Percentiles rank a stretch among this genome's conserved stretches.
phyloP scores from a whole-genome alignment of 2,797 vertebrate species.

The Geotria australis region DNA sequence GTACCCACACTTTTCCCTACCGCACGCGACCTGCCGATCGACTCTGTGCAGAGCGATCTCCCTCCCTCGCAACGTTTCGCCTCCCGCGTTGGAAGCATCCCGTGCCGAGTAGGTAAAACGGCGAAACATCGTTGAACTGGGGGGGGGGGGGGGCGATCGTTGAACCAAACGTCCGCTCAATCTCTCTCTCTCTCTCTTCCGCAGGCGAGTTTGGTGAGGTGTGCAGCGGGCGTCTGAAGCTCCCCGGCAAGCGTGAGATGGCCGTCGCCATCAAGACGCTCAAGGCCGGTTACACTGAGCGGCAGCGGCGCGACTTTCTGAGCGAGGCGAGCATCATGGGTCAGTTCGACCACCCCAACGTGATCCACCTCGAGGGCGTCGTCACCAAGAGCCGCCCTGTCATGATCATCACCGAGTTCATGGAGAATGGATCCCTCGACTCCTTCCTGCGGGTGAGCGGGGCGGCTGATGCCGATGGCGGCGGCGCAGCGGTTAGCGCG shows the following conservation, averaged over 20 bases:
- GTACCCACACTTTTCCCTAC: too few relatives aligned
- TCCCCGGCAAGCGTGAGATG: conserved; percentile 72
- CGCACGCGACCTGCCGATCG: too few relatives aligned
- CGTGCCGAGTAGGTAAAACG: too few relatives aligned
- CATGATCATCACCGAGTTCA: conserved; percentile 96
- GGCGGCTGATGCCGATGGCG: too few relatives aligned
- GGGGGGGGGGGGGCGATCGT: too few relatives aligned
- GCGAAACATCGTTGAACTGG: too few relatives aligned
- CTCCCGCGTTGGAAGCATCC: too few relatives aligned
- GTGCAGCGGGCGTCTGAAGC: conserved; percentile 73
- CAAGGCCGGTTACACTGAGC: conserved; percentile 83
- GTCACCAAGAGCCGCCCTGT: conserved; percentile 91
- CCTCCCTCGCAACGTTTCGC: too few relatives aligned
- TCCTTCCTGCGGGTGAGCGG: conserved; percentile 65
- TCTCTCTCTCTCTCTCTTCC: neutral
- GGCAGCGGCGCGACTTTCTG: conserved; percentile 76
- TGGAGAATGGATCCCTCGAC: conserved; percentile 89
- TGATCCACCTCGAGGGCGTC: conserved; percentile 80
- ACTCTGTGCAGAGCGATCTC: too few relatives aligned
- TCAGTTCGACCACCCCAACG: conserved; percentile 92
- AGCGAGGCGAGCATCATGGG: conserved; percentile 95
- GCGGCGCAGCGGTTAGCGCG: too few relatives aligned
- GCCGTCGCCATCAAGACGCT: conserved; percentile 93
- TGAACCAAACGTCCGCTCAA: too few relatives aligned
- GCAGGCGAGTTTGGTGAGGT: conserved; percentile 93